A percentile compares a stretch with the other conserved stretches of the same genome.
Conservation (phyloP, 2,888 invertebrate species). For the Epicampocera succincta region DNA sequence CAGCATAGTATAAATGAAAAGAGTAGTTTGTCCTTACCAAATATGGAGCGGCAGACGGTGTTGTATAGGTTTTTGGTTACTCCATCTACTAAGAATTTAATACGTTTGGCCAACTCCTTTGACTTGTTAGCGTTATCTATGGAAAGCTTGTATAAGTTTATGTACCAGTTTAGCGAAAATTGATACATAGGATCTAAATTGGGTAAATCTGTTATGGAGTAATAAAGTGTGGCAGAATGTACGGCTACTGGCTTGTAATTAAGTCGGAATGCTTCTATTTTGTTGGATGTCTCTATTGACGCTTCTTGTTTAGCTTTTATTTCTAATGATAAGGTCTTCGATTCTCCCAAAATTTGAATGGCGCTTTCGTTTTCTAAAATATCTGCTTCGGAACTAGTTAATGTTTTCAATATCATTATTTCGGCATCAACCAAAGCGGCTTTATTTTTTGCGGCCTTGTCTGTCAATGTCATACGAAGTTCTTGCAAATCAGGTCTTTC, state of each 20-base stretch:
- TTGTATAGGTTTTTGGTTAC: constrained; percentile 92
- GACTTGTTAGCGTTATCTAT: constrained; percentile 82
- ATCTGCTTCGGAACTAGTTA: constrained; percentile 91
- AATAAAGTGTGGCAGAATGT: constrained; percentile 92
- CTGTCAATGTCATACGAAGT: constrained; percentile 89
- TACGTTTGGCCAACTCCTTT: constrained; percentile 88
- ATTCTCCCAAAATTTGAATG: constrained; percentile 92
- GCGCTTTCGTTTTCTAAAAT: constrained; percentile 95
- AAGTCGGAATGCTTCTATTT: constrained; percentile 91
- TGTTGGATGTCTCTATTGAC: constrained; percentile 90
- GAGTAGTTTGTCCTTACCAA: constrained; percentile 93
- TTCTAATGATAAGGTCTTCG: constrained; percentile 90
- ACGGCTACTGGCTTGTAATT: constrained; percentile 93
- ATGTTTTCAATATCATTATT: constrained; percentile 92
- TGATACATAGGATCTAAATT: constrained; percentile 97
- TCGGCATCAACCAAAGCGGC: constrained; percentile 92
- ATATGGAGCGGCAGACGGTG: constrained; percentile 94
- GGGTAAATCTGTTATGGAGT: constrained; percentile 92
- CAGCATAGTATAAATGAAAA: constrained; percentile 90
- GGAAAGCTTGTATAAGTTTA: constrained; percentile 84
- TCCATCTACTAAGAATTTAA: constrained; percentile 89
- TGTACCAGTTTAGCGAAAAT: constrained; percentile 96
- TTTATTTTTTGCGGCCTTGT: constrained; percentile 90
- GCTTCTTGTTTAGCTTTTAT: constrained; percentile 92
- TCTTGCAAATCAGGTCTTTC: constrained; percentile 95